Conservation (phyloP, 2,113 vertebrate genomes). For the Notothenia coriiceps region DNA sequence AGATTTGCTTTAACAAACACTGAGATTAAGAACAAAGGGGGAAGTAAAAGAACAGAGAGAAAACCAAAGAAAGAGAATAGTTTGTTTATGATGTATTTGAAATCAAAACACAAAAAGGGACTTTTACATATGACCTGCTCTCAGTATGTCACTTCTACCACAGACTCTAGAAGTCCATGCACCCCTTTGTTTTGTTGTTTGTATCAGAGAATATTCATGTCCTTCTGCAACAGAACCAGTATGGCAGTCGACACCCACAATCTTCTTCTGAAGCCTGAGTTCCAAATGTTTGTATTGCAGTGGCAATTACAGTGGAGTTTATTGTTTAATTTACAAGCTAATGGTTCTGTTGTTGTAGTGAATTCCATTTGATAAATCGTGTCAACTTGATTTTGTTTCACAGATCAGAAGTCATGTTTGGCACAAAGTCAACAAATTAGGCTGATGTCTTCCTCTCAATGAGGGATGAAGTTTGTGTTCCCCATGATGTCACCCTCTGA, state of each 20-base stretch:
- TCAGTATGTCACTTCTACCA: not conserved
- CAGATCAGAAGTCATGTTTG: not conserved
- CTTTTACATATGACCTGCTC: not conserved
- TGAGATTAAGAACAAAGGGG: constrained; percentile 24
- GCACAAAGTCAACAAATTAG: constrained; percentile 21
- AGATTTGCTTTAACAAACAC: constrained; percentile 19
- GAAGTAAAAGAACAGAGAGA: constrained; percentile 2
- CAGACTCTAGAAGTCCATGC: too few species aligned
- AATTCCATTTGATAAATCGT: constrained; percentile 26
- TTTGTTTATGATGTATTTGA: not conserved
- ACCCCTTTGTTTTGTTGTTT: not conserved
- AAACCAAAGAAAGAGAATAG: not conserved
- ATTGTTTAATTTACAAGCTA: constrained; percentile 21
- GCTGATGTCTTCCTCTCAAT: constrained; percentile 7
- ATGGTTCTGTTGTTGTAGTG: not conserved
- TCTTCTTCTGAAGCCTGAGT: not conserved
- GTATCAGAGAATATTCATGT: constrained; percentile 8
- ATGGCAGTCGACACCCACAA: not conserved
- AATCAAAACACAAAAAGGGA: constrained; percentile 19
- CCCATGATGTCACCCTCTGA: not conserved
- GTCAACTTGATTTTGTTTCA: constrained; percentile 25
- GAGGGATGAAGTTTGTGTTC: not conserved
- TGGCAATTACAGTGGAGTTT: constrained; percentile 31
- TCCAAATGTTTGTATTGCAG: constrained; percentile 4
- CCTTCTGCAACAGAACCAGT: not conserved